A percentile compares a stretch with the other conserved stretches of the same genome.
phyloP scores from a whole-genome alignment of 1,140 invertebrate species.

The Bursaphelenchus mucronatus region DNA sequence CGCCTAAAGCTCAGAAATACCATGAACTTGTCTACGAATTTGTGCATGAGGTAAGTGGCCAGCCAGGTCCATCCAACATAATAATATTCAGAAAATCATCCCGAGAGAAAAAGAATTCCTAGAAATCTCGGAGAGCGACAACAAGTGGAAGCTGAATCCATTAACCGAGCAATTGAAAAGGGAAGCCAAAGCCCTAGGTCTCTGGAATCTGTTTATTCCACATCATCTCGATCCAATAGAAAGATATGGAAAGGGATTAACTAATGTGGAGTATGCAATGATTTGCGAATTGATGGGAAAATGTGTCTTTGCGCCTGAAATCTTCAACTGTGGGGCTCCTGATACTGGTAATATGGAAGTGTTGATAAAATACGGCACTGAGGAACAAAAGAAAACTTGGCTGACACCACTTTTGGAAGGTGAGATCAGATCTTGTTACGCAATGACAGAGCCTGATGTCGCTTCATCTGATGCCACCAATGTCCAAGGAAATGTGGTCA shows the following conservation, averaged over 20 bases:
- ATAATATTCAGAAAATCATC: constrained; percentile 38
- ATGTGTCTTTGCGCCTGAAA: constrained; percentile 61
- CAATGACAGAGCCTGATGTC: constrained; percentile 65
- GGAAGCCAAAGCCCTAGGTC: constrained; percentile 62
- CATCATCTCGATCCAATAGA: constrained; percentile 61
- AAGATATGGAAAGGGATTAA: constrained; percentile 62
- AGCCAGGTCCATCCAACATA: neutral
- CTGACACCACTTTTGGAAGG: constrained; percentile 62
- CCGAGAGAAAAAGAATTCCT: constrained; percentile 53
- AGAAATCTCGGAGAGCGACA: constrained; percentile 57
- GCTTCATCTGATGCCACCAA: constrained; percentile 65
- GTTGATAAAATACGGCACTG: constrained; percentile 63
- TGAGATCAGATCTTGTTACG: constrained; percentile 64
- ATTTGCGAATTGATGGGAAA: constrained; percentile 65
- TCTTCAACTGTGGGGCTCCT: constrained; percentile 49
- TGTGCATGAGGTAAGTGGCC: constrained; percentile 55
- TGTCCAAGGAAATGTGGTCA: constrained; percentile 61
- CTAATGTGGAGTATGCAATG: constrained; percentile 65
- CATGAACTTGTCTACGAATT: constrained; percentile 61
- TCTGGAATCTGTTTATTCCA: constrained; percentile 65
- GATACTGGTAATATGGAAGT: constrained; percentile 66
- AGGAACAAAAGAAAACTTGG: constrained; percentile 63
- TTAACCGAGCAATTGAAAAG: constrained; percentile 37
- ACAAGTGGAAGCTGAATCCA: constrained; percentile 56
- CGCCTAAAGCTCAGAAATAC: constrained; percentile 53